phyloP scores from a whole-genome alignment of 1,140 invertebrate genomes.

The Nasonia longicornis region DNA sequence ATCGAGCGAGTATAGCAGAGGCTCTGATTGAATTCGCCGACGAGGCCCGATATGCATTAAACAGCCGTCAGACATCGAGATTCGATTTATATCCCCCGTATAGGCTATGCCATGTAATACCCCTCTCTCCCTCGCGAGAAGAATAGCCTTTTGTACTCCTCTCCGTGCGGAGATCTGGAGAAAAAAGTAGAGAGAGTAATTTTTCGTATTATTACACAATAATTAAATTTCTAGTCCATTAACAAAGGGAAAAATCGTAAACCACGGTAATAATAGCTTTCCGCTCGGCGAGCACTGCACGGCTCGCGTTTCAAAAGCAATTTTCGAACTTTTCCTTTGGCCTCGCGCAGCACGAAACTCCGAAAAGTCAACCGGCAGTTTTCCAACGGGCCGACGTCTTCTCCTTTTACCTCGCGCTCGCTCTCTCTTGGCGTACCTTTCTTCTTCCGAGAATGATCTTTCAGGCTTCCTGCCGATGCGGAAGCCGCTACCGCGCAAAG shows the following conservation, averaged over 20 bases:
- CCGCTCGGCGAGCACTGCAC: background rate
- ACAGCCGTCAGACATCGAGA: no score
- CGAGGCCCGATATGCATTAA: no score
- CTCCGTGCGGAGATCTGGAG: no score
- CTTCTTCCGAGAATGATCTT: constrained; percentile 2
- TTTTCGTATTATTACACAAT: no score
- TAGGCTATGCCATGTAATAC: no score
- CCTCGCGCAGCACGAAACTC: background rate
- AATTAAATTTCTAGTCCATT: no score
- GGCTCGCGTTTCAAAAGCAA: constrained; percentile 9
- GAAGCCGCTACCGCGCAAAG: background rate
- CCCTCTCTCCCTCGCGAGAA: no score
- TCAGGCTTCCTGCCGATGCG: background rate
- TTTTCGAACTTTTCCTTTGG: constrained; percentile 3
- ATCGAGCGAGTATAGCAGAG: background rate
- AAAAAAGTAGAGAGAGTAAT: no score
- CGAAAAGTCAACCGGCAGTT: background rate
- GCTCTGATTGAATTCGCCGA: background rate
- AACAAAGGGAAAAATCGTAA: background rate
- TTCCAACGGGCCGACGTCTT: background rate
- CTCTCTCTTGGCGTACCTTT: background rate
- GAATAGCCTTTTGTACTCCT: no score
- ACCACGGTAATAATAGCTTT: background rate
- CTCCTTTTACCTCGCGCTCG: background rate
- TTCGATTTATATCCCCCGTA: no score